These are phyloP conservation scores for Rhynchonycteris naso DNA, from an alignment of 2,797 vertebrate genomes.

Conservation along the genomic window DNA sequence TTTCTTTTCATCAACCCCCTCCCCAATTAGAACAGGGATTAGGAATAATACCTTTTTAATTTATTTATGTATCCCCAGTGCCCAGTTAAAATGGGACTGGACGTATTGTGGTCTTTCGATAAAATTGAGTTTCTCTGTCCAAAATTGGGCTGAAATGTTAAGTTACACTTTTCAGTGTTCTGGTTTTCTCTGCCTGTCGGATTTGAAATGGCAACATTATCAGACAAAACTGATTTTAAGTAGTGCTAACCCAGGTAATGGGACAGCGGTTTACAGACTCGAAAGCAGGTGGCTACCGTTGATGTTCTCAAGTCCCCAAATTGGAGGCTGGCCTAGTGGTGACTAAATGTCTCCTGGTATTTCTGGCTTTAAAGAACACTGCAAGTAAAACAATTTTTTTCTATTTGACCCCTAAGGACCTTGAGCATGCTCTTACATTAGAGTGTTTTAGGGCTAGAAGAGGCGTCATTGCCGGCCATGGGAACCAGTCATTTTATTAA, in stretches of 20 bases:
- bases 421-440: accelerated
- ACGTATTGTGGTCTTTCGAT: accelerated
- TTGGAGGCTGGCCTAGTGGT: background rate
- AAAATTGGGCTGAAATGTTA: background rate
- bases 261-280: background rate
- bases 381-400: too few species aligned
- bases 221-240: background rate
- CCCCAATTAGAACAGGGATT: background rate
- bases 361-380: background rate
- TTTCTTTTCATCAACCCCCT: background rate
- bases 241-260: background rate
- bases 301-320: background rate
- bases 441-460: background rate
- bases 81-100: background rate
- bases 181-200: background rate
- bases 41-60: accelerated
- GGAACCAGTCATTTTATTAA: background rate
- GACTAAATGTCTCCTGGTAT: background rate
- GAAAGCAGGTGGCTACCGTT: background rate
- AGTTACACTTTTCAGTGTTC: background rate
- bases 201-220: background rate
- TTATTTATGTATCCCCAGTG: accelerated
- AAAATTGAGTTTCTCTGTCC: background rate
- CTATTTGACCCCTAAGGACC: background rate
- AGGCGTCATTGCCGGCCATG: accelerated